Conservation (phyloP, 1,140 invertebrate genomes). For the Apis florea region DNA sequence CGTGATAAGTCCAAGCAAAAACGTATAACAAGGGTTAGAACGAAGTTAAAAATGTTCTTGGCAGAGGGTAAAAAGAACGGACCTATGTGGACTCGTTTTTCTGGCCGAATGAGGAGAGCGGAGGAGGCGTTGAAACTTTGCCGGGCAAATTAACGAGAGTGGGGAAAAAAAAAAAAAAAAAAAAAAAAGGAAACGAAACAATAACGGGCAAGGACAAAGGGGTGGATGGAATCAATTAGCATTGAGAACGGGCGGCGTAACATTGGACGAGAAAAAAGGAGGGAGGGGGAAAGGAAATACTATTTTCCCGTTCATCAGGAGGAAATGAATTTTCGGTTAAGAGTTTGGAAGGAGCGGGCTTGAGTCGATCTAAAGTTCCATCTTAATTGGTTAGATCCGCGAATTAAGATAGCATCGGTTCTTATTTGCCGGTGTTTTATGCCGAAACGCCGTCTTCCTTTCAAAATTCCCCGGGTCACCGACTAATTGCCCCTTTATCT, state of each 20-base stretch:
- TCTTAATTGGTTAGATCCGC: slow-evolving; percentile 55
- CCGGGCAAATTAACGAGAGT: not conserved
- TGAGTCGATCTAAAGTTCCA: slow-evolving; percentile 32
- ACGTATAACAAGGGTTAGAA: not conserved
- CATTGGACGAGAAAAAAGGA: not conserved
- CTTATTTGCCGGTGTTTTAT: not conserved
- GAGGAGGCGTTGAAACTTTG: not conserved
- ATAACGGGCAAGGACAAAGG: not conserved
- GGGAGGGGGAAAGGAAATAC: not conserved
- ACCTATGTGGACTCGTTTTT: not conserved
- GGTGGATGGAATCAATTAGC: not conserved
- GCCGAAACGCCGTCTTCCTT: not conserved
- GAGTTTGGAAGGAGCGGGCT: not conserved
- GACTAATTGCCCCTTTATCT: not conserved
- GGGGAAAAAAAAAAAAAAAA: too few relatives aligned
- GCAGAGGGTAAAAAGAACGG: not conserved
- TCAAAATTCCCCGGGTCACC: not conserved
- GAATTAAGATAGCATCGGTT: slow-evolving; percentile 58
- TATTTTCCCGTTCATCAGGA: not conserved
- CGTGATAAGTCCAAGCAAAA: not conserved
- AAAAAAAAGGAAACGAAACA: not conserved
- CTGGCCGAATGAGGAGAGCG: too few relatives aligned
- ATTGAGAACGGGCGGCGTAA: not conserved
- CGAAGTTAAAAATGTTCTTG: not conserved
- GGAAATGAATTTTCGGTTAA: slow-evolving; percentile 2